These are phyloP conservation scores for Epinephelus lanceolatus DNA, from an alignment of 2,113 vertebrate species.

Conservation along the genomic window DNA sequence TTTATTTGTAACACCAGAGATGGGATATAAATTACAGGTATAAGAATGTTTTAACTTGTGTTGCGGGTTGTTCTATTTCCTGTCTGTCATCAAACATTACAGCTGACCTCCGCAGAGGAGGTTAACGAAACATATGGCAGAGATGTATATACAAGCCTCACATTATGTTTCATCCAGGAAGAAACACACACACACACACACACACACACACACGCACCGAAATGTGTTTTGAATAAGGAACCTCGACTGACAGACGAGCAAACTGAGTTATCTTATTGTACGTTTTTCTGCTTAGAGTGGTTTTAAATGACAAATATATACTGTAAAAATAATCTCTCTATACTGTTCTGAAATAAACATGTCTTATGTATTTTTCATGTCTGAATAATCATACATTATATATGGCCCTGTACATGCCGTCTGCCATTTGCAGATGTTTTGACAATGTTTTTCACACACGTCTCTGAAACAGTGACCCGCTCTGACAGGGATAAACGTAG, in stretches of 20 bases:
- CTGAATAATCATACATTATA: neutral
- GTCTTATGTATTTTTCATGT: neutral
- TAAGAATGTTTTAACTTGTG: neutral
- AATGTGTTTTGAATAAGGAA: conserved; percentile 32
- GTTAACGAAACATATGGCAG: neutral
- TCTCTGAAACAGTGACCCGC: conserved; percentile 22
- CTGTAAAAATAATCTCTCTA: neutral
- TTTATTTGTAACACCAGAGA: neutral
- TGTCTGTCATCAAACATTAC: neutral
- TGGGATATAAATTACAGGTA: neutral
- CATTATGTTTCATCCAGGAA: conserved; percentile 24
- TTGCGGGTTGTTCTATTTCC: neutral
- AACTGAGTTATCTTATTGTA: neutral
- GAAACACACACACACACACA: conserved; percentile 27
- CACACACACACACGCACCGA: neutral
- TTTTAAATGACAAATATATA: neutral
- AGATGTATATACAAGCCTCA: conserved; percentile 3
- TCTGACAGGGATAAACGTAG: conserved; percentile 44
- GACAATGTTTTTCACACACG: conserved; percentile 22
- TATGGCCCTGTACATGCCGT: neutral
- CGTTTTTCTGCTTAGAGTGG: neutral
- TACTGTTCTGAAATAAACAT: neutral
- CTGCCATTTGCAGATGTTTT: conserved; percentile 25
- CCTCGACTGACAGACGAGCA: conserved; percentile 12
- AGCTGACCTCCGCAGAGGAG: neutral